Evolutionary conservation across 2,113 vertebrate genomes (phyloP).

Genomic region (Aleadryas rufinucha): DNA sequence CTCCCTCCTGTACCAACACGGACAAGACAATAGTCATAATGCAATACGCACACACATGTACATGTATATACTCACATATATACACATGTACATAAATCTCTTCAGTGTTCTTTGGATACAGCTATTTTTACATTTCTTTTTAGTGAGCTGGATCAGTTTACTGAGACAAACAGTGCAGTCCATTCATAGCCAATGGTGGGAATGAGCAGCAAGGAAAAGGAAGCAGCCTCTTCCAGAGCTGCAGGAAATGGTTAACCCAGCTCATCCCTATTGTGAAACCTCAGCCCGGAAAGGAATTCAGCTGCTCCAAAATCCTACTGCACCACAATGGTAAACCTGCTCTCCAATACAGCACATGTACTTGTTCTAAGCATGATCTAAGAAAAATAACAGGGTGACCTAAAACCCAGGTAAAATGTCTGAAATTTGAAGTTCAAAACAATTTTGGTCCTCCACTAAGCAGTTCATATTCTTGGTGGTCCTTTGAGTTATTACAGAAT

Average conservation of each 20-base stretch:
- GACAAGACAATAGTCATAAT: not conserved
- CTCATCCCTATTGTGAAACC: conserved; percentile 27
- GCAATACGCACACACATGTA: accelerated
- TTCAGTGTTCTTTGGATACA: not conserved
- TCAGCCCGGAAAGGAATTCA: not conserved
- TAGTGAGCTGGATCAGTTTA: not conserved
- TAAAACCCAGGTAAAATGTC: not conserved
- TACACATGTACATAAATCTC: not conserved
- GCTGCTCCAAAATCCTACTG: not conserved
- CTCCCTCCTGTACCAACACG: not conserved
- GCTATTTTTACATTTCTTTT: not conserved
- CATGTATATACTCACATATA: accelerated
- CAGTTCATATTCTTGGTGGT: not conserved
- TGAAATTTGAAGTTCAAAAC: not conserved
- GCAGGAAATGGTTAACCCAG: conserved; percentile 31
- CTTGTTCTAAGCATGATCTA: not conserved
- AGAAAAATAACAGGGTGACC: not conserved
- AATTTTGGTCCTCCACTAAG: not conserved
- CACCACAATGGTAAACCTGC: not conserved
- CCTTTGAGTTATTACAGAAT: not conserved
- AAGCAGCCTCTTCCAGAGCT: not conserved
- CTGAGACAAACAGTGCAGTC: not conserved
- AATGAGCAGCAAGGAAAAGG: conserved; percentile 18
- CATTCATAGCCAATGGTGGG: not conserved
- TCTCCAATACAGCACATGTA: accelerated